Percentiles rank a stretch among this genome's conserved stretches.
Conservation (phyloP, 1,140 invertebrate species). For the Lepeophtheirus salmonis region DNA sequence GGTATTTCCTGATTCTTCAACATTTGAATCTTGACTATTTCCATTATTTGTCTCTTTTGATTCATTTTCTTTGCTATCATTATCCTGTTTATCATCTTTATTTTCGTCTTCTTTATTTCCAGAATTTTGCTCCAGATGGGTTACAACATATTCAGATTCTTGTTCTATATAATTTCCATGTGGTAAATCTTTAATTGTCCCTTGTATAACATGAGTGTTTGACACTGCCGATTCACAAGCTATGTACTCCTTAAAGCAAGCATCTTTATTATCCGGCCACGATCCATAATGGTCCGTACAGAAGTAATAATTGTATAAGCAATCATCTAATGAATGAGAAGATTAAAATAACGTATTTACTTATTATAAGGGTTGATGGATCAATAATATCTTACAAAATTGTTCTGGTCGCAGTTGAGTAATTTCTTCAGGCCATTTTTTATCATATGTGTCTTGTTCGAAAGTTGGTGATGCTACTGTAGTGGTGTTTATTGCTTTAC, state of each 20-base stretch:
- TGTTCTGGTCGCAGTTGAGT: neutral
- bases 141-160: too few species aligned
- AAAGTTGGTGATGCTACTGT: too few species aligned
- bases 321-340: conserved; percentile 3
- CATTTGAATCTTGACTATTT: too few species aligned
- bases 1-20: too few species aligned
- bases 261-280: conserved; percentile 11
- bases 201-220: neutral
- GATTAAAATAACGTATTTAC: neutral
- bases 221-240: neutral
- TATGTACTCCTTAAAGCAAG: conserved; percentile 1
- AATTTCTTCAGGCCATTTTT: conserved; percentile 4
- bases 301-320: conserved; percentile 11
- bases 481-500: too few species aligned
- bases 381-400: neutral
- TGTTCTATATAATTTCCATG: too few species aligned
- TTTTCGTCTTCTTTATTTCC: too few species aligned
- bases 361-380: neutral
- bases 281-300: neutral
- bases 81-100: too few species aligned
- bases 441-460: too few species aligned
- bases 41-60: too few species aligned
- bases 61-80: too few species aligned
- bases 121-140: too few species aligned
- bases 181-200: neutral